Evolutionary conservation across 2,113 vertebrate species (phyloP), one percentile per base, ranked within the genome.

Genomic region (Mesocricetus auratus): DNA sequence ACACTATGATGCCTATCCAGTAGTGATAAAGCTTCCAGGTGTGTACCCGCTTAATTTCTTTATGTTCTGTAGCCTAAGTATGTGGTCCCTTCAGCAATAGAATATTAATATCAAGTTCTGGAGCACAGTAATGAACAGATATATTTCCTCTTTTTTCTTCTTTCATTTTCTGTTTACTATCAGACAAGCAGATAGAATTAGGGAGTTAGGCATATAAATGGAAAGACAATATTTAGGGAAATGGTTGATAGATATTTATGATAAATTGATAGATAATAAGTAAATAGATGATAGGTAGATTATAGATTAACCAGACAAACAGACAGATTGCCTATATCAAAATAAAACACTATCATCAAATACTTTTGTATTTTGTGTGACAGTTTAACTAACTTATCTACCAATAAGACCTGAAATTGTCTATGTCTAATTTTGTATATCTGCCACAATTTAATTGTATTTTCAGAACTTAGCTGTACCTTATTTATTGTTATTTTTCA

Each of bases 381-480:
- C 22, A 62, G 39, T 85, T 90, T 94, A 68, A 94, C 62, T 96
- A 81, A 0, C 68, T 10, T 73, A 19, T 96, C 92, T 58, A 29
- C 0, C 7, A 74, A 39, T 87, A 96, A 3, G 7, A 26, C 11
- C 7, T 53, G 1, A 10, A 83, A 33, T 13, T 89, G 33, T 0
- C 7, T 89, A 85, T 33, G 0, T 0, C 5, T 86, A 74, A 29
- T 82, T 77, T 89, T 81, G 22, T 0, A 13, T 86, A 91, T 2
- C 21, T 56, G 53, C 50, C 29, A 82, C 3, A 64, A 56, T 96
- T 91, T 29, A 95, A 93, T 92, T 97, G 92, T 81, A 92, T 94
- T 95, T n/a, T 85, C 16, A 96, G 12, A 36, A 86, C 15, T 93
- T 75, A 39, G 68, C 68, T 47, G 0, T 62, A 33, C 15, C 85